Conservation (phyloP, 2,888 invertebrate genomes). For the Sphaerophoria taeniata region DNA sequence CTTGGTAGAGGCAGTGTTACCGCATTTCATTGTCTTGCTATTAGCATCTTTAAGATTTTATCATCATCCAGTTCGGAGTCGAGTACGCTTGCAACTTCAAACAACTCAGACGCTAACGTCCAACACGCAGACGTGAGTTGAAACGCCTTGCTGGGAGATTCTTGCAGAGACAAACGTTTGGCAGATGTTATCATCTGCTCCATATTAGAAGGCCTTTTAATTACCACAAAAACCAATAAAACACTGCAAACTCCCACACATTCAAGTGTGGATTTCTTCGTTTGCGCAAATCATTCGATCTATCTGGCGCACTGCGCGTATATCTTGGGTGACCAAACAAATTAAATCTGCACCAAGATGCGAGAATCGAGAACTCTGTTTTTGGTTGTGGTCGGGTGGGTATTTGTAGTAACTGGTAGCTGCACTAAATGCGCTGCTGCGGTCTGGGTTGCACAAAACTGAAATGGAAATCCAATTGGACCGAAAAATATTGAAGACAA, state of each 20-base stretch:
- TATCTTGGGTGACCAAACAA: constrained; percentile 31
- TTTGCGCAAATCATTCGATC: neutral
- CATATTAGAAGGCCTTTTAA: constrained; percentile 57
- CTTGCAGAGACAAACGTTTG: neutral
- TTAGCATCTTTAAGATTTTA: constrained; percentile 56
- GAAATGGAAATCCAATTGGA: constrained; percentile 49
- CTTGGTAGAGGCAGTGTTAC: constrained; percentile 26
- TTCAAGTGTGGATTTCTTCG: constrained; percentile 39
- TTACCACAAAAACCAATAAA: constrained; percentile 51
- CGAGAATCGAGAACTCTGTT: constrained; percentile 22
- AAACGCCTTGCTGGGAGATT: constrained; percentile 44
- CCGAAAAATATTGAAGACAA: constrained; percentile 30
- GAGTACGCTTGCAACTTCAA: constrained; percentile 45
- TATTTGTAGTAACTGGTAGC: constrained; percentile 45
- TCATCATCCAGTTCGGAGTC: constrained; percentile 41
- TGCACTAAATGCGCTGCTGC: no score
- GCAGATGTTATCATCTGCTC: constrained; percentile 51
- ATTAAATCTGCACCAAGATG: constrained; percentile 5
- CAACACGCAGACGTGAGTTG: constrained; percentile 27
- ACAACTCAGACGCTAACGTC: neutral
- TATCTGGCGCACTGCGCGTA: neutral
- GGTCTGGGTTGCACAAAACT: constrained; percentile 38
- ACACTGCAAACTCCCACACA: constrained; percentile 40
- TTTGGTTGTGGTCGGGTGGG: constrained; percentile 52
- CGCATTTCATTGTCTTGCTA: constrained; percentile 59